Evolutionary conservation across 2,797 vertebrate species (phyloP).

Genomic region (Anguilla marmorata): DNA sequence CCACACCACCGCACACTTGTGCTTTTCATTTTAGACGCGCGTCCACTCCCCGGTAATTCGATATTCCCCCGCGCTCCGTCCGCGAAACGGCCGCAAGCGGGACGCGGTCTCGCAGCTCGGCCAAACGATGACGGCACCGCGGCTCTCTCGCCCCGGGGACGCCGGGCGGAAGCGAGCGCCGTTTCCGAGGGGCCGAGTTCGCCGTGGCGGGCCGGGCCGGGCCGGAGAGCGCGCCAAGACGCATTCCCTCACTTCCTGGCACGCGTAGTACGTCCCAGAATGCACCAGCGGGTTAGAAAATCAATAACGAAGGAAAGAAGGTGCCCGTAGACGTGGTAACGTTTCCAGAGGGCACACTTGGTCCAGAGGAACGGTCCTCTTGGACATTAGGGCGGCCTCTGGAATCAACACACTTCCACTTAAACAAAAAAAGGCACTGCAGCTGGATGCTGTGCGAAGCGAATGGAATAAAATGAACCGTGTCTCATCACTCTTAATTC

Average conservation of each 20-base stretch:
- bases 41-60: slow-evolving; percentile 4
- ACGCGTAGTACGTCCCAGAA: background rate
- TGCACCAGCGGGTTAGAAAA: background rate
- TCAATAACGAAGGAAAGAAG: background rate
- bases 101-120: background rate
- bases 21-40: slow-evolving; percentile 16
- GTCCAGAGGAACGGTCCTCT: slow-evolving; percentile 2
- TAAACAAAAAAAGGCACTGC: slow-evolving; percentile 12
- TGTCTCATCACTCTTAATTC: slow-evolving; percentile 27
- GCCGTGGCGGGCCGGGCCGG: background rate
- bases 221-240: background rate
- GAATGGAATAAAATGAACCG: slow-evolving; percentile 22
- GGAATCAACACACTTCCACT: slow-evolving; percentile 32
- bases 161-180: slow-evolving; percentile 6
- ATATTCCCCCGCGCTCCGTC: background rate
- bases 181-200: background rate
- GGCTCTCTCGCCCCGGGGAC: background rate
- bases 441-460: background rate
- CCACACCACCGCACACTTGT: background rate
- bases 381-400: slow-evolving; percentile 13
- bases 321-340: background rate
- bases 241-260: slow-evolving; percentile 21
- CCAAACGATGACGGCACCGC: background rate
- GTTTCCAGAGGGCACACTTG: background rate
- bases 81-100: background rate